Evolutionary conservation across 1,140 invertebrate genomes (phyloP).

Genomic region (Orchesella cincta): DNA sequence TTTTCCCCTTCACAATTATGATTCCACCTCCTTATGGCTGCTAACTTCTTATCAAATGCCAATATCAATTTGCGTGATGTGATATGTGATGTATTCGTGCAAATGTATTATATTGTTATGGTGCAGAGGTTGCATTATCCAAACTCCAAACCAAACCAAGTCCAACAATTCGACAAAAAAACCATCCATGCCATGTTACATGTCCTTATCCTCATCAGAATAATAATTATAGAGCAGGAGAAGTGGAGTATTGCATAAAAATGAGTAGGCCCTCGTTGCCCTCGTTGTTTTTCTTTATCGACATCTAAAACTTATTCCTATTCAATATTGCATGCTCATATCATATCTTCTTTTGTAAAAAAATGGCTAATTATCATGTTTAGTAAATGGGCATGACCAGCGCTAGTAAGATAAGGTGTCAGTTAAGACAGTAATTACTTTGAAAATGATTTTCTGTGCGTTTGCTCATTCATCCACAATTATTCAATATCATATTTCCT

Average conservation of each 20-base stretch:
- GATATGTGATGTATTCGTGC: not conserved
- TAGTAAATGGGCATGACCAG: not conserved
- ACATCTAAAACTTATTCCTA: not conserved
- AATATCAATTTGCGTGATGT: constrained; percentile 25
- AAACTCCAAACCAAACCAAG: not conserved
- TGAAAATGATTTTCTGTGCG: not conserved
- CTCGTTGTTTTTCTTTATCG: no score
- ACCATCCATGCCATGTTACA: not conserved
- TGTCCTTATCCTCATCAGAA: not conserved
- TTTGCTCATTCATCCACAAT: not conserved
- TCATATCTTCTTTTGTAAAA: not conserved
- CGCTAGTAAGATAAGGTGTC: not conserved
- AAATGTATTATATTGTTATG: no score
- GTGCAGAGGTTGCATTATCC: no score
- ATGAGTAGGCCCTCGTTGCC: no score
- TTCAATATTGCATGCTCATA: not conserved
- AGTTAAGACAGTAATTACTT: constrained; percentile 16
- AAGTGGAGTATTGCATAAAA: not conserved
- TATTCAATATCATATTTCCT: not conserved
- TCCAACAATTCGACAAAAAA: not conserved
- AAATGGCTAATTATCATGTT: constrained; percentile 25
- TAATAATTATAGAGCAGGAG: not conserved
- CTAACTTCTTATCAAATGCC: constrained; percentile 6
- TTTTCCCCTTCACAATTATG: not conserved
- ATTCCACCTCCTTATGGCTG: no score